Conservation (phyloP, 2,888 invertebrate species). For the Fragum sueziense region DNA sequence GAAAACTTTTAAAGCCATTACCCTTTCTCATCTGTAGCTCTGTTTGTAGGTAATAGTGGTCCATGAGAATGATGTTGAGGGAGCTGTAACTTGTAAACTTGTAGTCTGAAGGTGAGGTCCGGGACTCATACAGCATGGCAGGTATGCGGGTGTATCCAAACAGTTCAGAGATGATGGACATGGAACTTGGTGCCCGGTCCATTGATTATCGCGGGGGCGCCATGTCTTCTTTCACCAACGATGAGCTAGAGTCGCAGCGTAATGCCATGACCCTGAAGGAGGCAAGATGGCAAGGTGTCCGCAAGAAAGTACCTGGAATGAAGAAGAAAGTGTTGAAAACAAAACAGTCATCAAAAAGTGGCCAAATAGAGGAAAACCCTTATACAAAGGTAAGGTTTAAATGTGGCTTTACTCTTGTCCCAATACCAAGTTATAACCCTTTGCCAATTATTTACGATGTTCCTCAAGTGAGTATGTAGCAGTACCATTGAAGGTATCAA, state of each 20-base stretch:
- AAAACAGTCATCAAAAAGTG: slow-evolving; percentile 1
- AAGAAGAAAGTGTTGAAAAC: slow-evolving; percentile 52
- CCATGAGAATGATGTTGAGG: too few species aligned
- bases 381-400: slow-evolving; percentile 58
- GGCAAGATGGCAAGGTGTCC: slow-evolving; percentile 69
- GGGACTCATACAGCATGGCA: background rate
- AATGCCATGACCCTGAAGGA: slow-evolving; percentile 68
- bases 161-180: background rate
- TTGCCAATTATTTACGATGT: too few species aligned
- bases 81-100: too few species aligned
- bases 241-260: slow-evolving; percentile 50
- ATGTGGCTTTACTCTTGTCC: too few species aligned
- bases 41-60: too few species aligned
- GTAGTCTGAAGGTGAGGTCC: too few species aligned
- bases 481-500: too few species aligned
- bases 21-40: too few species aligned
- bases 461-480: too few species aligned
- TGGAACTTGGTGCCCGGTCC: slow-evolving; percentile 36
- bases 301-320: slow-evolving; percentile 70
- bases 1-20: too few species aligned
- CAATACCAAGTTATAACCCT: too few species aligned
- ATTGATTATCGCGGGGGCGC: slow-evolving; percentile 48
- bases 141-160: slow-evolving; percentile 5
- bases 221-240: slow-evolving; percentile 42
- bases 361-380: slow-evolving; percentile 32